Base-by-base conservation (phyloP, 2,797 vertebrate genomes). In the Parauchenoglanis ngamensis region DNA sequence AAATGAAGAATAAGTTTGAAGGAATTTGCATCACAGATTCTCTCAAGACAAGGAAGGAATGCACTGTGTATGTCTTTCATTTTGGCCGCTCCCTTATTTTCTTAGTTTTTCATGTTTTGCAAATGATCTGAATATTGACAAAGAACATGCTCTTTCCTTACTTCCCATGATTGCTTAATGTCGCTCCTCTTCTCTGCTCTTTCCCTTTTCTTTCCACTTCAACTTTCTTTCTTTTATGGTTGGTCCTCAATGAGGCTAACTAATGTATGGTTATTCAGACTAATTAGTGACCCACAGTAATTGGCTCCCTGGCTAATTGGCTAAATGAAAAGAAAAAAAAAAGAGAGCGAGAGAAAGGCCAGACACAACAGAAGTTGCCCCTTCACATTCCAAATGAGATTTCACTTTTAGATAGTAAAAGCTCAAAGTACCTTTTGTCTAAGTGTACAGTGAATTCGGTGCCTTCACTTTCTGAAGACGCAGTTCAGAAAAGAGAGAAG, bases 271-370 rank as follows among this genome's bases (percentile, higher is more conserved):
- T 93, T 92, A 92, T 94, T 92, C 93, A 89, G 65, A 91, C 94
- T 95, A 95, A 96, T 95, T 95, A 95, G 92, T 81, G 56, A 92
- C 92, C 93, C 92, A 92, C 90, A 85, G 92, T 94, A 95, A 95
- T 96, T 95, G 94, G 93, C 92, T 92, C 90, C 89, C 91, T 92
- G 89, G 91, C 94, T 96, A 95, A 95, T 95, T 96, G 93, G 93
- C 91, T 92, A 86, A 88, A 93, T 91, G 92, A 92, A 92, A 92
- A 91, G 6, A 90, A 87, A 91, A 95, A 93, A 95, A 94, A 90
- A 88, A 90, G 93, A 95, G 93, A 94, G 94, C 89, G 87, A 75
- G 90, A 89, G 90, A 87, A 86, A 87, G 78, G 89, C 83, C 88
- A 85, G 88, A 91, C 93, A 93, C 92, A 92, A 92, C 92, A 90